A percentile compares a stretch with the other conserved stretches of the same genome.
Conservation (phyloP, 2,888 invertebrate genomes). For the Cheilosia scutellata region DNA sequence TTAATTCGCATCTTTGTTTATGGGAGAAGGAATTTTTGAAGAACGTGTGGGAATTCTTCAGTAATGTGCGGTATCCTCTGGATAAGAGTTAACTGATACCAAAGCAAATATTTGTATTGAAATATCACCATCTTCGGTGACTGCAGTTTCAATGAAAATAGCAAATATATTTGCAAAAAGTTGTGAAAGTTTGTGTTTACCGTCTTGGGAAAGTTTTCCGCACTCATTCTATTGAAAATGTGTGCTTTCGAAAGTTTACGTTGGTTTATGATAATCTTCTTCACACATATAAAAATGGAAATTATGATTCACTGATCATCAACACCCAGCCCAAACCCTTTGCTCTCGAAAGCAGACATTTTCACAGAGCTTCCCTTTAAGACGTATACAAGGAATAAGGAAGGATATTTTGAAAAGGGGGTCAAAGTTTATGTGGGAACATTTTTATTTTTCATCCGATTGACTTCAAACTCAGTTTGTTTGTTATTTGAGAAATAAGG, state of each 20-base stretch:
- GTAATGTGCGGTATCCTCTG: not conserved
- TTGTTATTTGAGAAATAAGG: too few species aligned
- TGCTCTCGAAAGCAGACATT: too few species aligned
- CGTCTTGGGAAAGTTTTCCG: not conserved
- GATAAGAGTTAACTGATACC: slow-evolving; percentile 1
- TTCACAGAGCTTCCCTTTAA: too few species aligned
- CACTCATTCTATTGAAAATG: not conserved
- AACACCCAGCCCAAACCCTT: too few species aligned
- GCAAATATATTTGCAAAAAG: slow-evolving; percentile 3
- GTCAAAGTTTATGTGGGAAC: too few species aligned
- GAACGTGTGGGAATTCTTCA: not conserved
- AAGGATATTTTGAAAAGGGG: too few species aligned
- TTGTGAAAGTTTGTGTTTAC: slow-evolving; percentile 9
- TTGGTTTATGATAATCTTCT: not conserved
- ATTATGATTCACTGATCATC: too few species aligned
- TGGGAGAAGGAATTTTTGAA: not conserved
- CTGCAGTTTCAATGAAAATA: not conserved
- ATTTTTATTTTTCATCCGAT: too few species aligned
- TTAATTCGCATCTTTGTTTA: slow-evolving; percentile 8
- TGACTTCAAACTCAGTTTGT: too few species aligned
- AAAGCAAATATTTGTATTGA: slow-evolving; percentile 12
- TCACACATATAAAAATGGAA: too few species aligned
- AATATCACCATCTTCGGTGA: not conserved
- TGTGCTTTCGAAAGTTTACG: not conserved
- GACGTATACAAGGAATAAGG: too few species aligned